Percentiles rank a stretch among this genome's conserved stretches.
phyloP scores from a whole-genome alignment of 2,113 vertebrate species.

The Triplophysa rosa region DNA sequence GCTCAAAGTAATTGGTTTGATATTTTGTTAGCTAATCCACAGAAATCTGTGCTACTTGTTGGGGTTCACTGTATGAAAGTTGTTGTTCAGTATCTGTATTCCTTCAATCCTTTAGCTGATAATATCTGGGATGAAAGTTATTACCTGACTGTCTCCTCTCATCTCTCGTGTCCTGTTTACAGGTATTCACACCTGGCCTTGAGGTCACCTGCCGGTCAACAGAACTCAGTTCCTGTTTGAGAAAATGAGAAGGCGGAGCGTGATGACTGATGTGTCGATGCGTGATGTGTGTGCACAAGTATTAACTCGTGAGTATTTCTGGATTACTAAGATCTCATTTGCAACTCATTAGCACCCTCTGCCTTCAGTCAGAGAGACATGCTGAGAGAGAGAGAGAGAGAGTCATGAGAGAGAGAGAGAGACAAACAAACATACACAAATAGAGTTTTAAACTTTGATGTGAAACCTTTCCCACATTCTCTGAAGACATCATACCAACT shows the following conservation, averaged over 20 bases:
- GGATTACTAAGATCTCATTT: background rate
- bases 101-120: background rate
- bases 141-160: constrained; percentile 62
- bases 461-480: background rate
- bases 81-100: no score
- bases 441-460: background rate
- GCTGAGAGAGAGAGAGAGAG: background rate
- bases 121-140: background rate
- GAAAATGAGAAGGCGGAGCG: constrained; percentile 12
- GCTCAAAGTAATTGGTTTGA: no score
- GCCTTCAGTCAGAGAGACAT: constrained; percentile 2
- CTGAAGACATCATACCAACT: no score
- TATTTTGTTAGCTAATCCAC: no score
- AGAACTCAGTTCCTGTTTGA: constrained; percentile 57
- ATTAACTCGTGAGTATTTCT: background rate
- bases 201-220: constrained; percentile 52
- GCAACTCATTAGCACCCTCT: constrained; percentile 31
- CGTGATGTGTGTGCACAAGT: background rate
- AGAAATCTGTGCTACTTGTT: no score
- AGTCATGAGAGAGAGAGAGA: background rate
- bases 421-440: no score
- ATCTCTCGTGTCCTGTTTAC: constrained; percentile 59
- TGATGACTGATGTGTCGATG: background rate
- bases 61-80: background rate
- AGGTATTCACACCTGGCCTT: constrained; percentile 30